phyloP scores from a whole-genome alignment of 2,888 invertebrate genomes.

The Amblyjoppa fuscipennis region DNA sequence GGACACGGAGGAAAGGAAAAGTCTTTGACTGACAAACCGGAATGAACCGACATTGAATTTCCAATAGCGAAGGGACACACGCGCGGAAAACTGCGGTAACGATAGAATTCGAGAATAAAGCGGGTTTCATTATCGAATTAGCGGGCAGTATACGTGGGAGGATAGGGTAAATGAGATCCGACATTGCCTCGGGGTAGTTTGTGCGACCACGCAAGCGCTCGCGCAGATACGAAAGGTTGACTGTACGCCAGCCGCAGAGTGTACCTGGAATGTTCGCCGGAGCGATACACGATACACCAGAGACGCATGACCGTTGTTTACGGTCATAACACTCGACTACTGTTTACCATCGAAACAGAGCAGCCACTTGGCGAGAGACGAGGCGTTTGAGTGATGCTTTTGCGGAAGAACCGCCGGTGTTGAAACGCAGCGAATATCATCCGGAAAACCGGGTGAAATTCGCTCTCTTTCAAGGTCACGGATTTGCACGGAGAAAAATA shows the following conservation, averaged over 20 bases:
- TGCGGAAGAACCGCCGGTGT: not conserved
- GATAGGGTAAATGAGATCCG: not conserved
- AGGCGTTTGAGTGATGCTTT: not conserved
- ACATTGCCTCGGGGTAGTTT: not conserved
- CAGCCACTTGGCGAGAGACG: slow-evolving; percentile 40
- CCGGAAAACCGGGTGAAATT: not conserved
- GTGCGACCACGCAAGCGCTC: slow-evolving; percentile 6
- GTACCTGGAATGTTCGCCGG: not conserved
- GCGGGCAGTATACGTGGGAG: not conserved
- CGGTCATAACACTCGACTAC: slow-evolving; percentile 9
- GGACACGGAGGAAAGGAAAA: slow-evolving; percentile 3
- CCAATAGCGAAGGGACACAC: slow-evolving; percentile 1
- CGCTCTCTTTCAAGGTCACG: not conserved
- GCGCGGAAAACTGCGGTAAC: slow-evolving; percentile 2
- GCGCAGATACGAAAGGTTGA: not conserved
- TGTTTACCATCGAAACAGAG: slow-evolving; percentile 33
- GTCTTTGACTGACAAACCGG: slow-evolving; percentile 14
- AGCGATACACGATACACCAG: not conserved
- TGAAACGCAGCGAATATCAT: too few species aligned
- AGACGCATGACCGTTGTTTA: not conserved
- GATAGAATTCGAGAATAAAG: slow-evolving; percentile 15
- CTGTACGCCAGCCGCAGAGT: not conserved
- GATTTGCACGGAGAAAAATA: not conserved
- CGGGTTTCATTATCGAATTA: slow-evolving; percentile 48
- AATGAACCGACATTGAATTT: slow-evolving; percentile 13